A percentile compares a stretch with the other conserved stretches of the same genome.
These are phyloP conservation scores for Netta rufina DNA, from an alignment of 2,797 vertebrate species.

Conservation along the genomic window DNA sequence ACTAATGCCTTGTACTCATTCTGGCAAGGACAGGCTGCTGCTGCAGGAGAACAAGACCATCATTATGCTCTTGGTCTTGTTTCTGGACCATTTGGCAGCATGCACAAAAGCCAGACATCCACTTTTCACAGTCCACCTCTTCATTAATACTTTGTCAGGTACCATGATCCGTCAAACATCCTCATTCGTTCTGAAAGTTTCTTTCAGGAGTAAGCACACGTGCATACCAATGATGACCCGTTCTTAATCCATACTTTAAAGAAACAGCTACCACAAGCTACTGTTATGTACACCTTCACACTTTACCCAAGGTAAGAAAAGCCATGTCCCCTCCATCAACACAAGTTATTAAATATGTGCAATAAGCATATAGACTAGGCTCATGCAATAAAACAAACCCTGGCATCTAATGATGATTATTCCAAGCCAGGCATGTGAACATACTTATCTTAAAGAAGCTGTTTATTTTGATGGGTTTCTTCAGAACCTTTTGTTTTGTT, in stretches of 20 bases:
- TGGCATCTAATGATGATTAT: background rate
- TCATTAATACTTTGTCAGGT: background rate
- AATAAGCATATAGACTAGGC: background rate
- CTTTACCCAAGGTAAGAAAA: background rate
- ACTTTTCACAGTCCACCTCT: background rate
- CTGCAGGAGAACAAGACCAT: background rate
- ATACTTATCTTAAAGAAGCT: background rate
- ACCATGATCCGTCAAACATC: accelerated
- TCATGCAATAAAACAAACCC: background rate
- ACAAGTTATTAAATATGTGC: background rate
- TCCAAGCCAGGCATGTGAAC: background rate
- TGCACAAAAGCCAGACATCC: background rate
- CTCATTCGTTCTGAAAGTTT: background rate
- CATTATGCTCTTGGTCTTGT: background rate
- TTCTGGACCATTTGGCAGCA: background rate
- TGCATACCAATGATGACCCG: background rate
- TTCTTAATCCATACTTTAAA: background rate
- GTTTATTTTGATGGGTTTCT: background rate
- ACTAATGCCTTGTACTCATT: background rate
- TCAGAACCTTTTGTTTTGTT: background rate
- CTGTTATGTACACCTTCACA: background rate
- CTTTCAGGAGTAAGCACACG: background rate
- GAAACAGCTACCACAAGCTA: background rate
- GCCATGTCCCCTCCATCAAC: background rate
- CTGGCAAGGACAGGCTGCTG: background rate